Evolutionary conservation across 2,888 invertebrate species (phyloP), one percentile per base, ranked within the genome.

Genomic region (Barypeithes pellucidus): DNA sequence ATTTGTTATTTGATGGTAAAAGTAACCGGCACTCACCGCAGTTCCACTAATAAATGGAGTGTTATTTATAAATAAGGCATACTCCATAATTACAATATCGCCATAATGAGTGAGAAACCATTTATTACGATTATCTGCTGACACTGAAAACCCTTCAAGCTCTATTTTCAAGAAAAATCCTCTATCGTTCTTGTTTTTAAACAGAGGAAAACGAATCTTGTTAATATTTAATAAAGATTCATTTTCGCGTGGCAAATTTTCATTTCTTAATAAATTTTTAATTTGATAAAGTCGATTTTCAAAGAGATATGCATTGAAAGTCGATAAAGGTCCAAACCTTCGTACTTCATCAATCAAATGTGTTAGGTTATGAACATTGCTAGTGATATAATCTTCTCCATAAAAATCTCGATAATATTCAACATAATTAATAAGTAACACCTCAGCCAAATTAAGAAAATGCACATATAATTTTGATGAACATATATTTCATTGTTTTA

Each of bases 311-410:
- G 82, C 77, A 62, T 79, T 82, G 71, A 82, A 81, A 39, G 76
- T 76, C 61, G 82, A 80, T 20, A 85, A 76, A 24, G 47, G 43
- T 4, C 85, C 84, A 77, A 79, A 83, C 36, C 70, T 79, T 63
- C 52, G 36, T 3, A 79, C 81, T 75, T 85, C 85, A 65, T 80
- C 78, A 16, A 82, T 78, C 29, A 85, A 50, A 77, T 85, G 85
- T 11, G 39, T 39, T 39, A 39, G 12, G 12, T 39, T 39, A 39
- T 39, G 39, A 11, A 39, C 39, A 39, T 39, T 39, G 12, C 39
- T 39, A 39, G 39, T 39, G 33, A 33, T 33, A 33, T 33, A 33
- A 33, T 33, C 78, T 67, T 77, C 73, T 11, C 82, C 82, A 79
- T 85, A 85, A 33, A 84, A 59, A 41, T 79, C 73, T 39, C 77